Base-by-base conservation (phyloP, 1,140 invertebrate species). In the Plutomurus gul region DNA sequence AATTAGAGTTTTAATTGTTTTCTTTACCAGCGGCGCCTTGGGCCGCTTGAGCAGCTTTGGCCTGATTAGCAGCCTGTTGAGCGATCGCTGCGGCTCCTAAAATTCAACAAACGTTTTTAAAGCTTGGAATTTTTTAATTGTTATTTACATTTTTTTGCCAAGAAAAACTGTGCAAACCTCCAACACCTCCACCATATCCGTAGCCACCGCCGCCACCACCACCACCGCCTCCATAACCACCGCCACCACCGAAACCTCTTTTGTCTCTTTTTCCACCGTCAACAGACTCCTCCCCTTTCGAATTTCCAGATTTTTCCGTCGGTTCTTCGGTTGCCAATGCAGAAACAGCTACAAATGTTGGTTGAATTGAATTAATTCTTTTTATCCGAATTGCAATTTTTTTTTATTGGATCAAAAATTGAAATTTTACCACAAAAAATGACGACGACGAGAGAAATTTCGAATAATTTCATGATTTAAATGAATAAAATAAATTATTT, bases 11-110 rank as follows among this genome's bases (percentile, higher is more conserved):
- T 4, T 6, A 46, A 47, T 18, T 16, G 18, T 43, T 33, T 4
- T 27, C 20, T 36, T 49, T 65, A 65, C 56, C 56, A 30, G 56
- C 75, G 40, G 47, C 49, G 43, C 60, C 56, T 75, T 82, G 81
- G 1, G 81, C 81, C 18, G 76, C 78, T 46, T 80, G 78, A 25
- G 81, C 81, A 16, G 81, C 81, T 33, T 82, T 82, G 16, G 81
- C 81, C 40, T 80, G 78, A 71, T 82, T 82, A 37, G 82, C 82
- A 3, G 82, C 82, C 72, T 82, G 82, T 81, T 82, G 82, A 47
- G 82, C 82, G 36, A 82, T 80, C 8, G 78, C 82, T 18, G 82
- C 82, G 8, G 82, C 82, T 46, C 82, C 80, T 22, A 8, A 3
- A 43, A 43, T 13, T 13, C 2, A 43, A 43, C 7, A 43, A 43